Evolutionary conservation across 2,113 vertebrate genomes (phyloP).

Genomic region (Sardina pilchardus): DNA sequence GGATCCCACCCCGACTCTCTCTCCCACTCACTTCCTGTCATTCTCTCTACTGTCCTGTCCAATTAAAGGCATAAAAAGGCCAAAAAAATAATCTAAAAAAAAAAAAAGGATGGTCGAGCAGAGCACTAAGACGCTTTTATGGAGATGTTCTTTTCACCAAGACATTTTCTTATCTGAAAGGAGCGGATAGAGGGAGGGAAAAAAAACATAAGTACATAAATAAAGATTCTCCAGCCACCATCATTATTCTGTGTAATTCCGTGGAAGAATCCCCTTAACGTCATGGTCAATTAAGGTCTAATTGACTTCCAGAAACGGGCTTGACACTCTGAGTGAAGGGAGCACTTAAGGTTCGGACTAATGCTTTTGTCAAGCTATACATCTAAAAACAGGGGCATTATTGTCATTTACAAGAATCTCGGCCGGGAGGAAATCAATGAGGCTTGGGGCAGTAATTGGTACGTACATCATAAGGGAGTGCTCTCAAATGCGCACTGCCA

Average conservation of each 20-base stretch:
- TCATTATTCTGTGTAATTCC: neutral
- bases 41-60: no score
- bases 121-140: neutral
- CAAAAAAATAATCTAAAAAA: no score
- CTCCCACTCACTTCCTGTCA: no score
- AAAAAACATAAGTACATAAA: neutral
- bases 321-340: neutral
- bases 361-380: slow-evolving; percentile 1
- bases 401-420: neutral
- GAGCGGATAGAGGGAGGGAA: neutral
- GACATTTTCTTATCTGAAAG: neutral
- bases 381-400: neutral
- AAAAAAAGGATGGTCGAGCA: neutral
- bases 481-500: neutral
- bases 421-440: neutral
- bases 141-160: neutral
- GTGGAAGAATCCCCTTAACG: neutral
- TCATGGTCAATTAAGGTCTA: slow-evolving; percentile 6
- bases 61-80: no score
- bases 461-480: neutral
- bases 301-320: neutral
- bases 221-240: neutral
- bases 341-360: neutral
- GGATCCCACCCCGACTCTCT: no score
- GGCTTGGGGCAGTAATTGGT: neutral